phyloP scores from a whole-genome alignment of 2,797 vertebrate species.

The Falco peregrinus region DNA sequence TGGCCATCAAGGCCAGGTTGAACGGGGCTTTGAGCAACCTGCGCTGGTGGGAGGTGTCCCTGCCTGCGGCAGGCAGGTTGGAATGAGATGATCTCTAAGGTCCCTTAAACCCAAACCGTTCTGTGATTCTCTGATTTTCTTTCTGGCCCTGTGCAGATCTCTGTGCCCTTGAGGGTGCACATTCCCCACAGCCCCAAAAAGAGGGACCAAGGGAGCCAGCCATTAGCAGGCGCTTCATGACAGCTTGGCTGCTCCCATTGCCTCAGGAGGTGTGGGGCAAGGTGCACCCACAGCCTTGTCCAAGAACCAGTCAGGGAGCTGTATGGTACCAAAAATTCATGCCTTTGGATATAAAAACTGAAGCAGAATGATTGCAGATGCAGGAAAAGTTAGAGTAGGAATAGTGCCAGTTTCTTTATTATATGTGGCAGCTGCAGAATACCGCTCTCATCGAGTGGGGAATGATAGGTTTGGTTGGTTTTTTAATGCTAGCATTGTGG shows the following conservation, averaged over 20 bases:
- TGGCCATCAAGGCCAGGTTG: no score
- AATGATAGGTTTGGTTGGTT: not conserved
- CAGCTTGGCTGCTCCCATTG: not conserved
- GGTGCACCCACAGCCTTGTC: not conserved
- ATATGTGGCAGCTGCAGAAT: not conserved
- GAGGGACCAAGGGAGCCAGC: not conserved
- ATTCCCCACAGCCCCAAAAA: not conserved
- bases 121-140: not conserved
- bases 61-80: no score
- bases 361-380: not conserved
- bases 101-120: no score
- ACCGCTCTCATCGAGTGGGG: accelerated
- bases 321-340: not conserved
- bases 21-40: no score
- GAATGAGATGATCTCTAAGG: no score
- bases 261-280: not conserved
- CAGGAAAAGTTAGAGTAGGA: not conserved
- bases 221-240: not conserved
- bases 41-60: no score
- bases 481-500: not conserved
- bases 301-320: not conserved
- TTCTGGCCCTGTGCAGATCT: not conserved
- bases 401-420: not conserved
- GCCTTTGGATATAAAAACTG: no score
- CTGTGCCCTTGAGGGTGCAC: not conserved